A percentile compares a stretch with the other conserved stretches of the same genome.
phyloP scores from a whole-genome alignment of 1,140 invertebrate species.

The Philaenus spumarius region DNA sequence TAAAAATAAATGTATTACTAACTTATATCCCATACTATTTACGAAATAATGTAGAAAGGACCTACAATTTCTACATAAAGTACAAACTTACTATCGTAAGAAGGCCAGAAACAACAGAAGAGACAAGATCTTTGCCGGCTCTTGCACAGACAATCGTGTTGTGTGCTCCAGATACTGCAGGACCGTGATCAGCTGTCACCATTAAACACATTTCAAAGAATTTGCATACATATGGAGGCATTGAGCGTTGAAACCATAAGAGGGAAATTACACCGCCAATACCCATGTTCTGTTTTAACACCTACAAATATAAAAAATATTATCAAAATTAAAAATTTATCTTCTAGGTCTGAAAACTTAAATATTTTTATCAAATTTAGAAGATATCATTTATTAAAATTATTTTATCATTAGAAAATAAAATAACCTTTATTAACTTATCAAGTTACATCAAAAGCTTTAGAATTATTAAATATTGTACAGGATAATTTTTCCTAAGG shows the following conservation, averaged over 20 bases:
- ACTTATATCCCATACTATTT: too few species aligned
- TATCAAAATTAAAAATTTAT: too few species aligned
- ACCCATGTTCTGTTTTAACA: slow-evolving; percentile 81
- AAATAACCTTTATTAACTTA: neutral
- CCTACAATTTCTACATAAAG: too few species aligned
- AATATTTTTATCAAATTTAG: too few species aligned
- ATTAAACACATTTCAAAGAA: slow-evolving; percentile 99
- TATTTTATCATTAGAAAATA: too few species aligned
- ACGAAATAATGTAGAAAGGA: too few species aligned
- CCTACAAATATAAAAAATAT: slow-evolving; percentile 28
- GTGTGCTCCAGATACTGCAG: slow-evolving; percentile 97
- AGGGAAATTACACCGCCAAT: slow-evolving; percentile 96
- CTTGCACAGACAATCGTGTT: slow-evolving; percentile 99
- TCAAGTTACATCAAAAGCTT: neutral
- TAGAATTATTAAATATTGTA: too few species aligned
- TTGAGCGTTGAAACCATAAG: slow-evolving; percentile 95
- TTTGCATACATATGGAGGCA: slow-evolving; percentile 91
- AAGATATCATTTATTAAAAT: too few species aligned
- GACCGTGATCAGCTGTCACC: slow-evolving; percentile 98
- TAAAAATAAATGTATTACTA: too few species aligned
- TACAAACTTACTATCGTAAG: slow-evolving; percentile 92
- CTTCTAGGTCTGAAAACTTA: too few species aligned
- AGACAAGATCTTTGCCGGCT: slow-evolving; percentile 98
- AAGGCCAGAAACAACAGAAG: slow-evolving; percentile 90
- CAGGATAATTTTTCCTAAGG: too few species aligned